These are phyloP conservation scores for Conomelus anceps DNA, from an alignment of 2,888 invertebrate genomes.

Conservation along the genomic window DNA sequence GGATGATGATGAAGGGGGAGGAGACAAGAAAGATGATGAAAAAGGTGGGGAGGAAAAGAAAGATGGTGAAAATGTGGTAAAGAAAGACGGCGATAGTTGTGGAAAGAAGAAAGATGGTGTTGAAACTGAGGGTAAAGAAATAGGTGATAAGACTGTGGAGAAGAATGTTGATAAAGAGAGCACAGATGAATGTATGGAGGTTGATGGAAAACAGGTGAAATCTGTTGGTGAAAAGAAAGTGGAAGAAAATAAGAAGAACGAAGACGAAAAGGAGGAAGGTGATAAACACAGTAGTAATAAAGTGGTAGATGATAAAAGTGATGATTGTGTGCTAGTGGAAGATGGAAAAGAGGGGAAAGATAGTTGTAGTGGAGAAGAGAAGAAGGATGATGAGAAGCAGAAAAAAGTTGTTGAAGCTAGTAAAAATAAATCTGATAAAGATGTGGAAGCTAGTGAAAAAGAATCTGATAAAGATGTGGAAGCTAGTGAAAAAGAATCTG, in stretches of 20 bases:
- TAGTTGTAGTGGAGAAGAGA: constrained; percentile 29
- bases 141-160: not conserved
- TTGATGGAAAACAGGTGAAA: not conserved
- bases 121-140: not conserved
- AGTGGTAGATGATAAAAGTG: constrained; percentile 30
- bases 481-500: constrained; percentile 28
- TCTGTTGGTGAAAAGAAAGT: not conserved
- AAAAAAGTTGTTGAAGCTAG: not conserved
- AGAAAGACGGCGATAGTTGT: not conserved
- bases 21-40: not conserved
- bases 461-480: not conserved
- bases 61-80: not conserved
- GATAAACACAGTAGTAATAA: constrained; percentile 23
- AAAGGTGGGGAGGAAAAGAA: not conserved
- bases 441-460: not conserved
- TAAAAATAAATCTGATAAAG: not conserved
- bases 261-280: not conserved
- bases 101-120: not conserved
- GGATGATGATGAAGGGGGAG: not conserved
- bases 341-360: not conserved
- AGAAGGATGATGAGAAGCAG: not conserved
- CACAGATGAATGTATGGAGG: not conserved
- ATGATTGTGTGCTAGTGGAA: not conserved
- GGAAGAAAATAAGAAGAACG: not conserved
- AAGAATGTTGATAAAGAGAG: constrained; percentile 15